Percentiles rank a stretch among this genome's conserved stretches.
Conservation (phyloP, 2,797 vertebrate species). For the Tympanoctomys barrerae region DNA sequence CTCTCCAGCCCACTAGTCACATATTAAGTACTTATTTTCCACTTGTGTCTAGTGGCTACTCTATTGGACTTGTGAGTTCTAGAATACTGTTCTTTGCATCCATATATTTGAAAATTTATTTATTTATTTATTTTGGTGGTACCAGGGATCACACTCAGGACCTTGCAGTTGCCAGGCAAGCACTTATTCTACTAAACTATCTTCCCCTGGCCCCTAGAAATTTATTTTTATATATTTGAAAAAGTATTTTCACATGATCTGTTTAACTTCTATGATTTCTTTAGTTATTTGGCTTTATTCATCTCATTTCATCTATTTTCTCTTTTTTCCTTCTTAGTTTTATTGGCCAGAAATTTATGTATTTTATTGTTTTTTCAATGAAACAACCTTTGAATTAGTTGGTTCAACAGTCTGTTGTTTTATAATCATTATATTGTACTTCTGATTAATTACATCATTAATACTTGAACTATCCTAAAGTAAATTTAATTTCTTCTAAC, state of each 20-base stretch:
- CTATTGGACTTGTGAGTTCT: not conserved
- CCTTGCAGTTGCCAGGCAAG: too few species aligned
- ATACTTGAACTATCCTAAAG: not conserved
- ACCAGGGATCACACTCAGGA: too few species aligned
- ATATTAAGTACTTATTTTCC: not conserved
- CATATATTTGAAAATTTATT: slow-evolving; percentile 1
- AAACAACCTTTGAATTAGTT: slow-evolving; percentile 33
- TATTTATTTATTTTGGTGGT: not conserved
- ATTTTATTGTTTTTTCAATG: slow-evolving; percentile 22
- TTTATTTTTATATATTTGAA: not conserved
- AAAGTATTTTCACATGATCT: not conserved
- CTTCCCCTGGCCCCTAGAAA: not conserved
- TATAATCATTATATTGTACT: slow-evolving; percentile 5
- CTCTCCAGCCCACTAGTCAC: not conserved
- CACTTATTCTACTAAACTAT: too few species aligned
- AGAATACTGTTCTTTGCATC: not conserved
- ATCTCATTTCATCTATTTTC: not conserved
- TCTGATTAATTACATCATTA: not conserved
- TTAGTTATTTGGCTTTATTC: not conserved
- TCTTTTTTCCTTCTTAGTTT: slow-evolving; percentile 8
- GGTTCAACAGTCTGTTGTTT: not conserved
- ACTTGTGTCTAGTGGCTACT: not conserved
- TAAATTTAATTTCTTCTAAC: slow-evolving; percentile 1
- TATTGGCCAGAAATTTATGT: not conserved
- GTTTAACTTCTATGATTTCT: slow-evolving; percentile 29